Conservation (phyloP, 92 coral and sea anemone species). For the Zoanthus sociatus region DNA sequence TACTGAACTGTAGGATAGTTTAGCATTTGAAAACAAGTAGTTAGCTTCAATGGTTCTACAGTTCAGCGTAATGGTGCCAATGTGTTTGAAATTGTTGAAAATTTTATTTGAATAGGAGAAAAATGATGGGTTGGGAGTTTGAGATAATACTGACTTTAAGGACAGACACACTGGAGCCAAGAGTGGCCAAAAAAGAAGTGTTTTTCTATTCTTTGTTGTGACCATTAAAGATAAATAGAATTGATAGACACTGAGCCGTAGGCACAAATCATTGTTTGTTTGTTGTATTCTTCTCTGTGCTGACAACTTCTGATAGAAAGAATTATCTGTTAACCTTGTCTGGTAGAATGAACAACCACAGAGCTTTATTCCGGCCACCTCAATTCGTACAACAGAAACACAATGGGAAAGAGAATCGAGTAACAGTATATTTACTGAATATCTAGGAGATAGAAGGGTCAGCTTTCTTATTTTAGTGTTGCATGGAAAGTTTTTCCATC, state of each 20-base stretch:
- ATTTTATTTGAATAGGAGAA: conserved; percentile 1
- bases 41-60: background rate
- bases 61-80: background rate
- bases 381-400: background rate
- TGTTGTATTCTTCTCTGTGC: conserved; percentile 12
- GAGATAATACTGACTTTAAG: background rate
- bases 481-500: background rate
- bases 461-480: background rate
- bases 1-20: background rate
- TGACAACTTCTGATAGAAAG: background rate
- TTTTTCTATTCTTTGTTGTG: conserved; percentile 12
- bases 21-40: background rate
- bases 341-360: background rate
- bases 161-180: conserved; percentile 43
- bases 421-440: background rate
- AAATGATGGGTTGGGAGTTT: background rate
- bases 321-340: conserved; percentile 23
- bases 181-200: conserved; percentile 10
- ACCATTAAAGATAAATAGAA: conserved; percentile 16
- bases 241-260: conserved; percentile 40
- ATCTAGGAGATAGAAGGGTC: background rate
- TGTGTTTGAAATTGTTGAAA: background rate
- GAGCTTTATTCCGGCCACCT: background rate
- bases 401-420: background rate
- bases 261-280: conserved; percentile 25